Base-by-base conservation (phyloP, 2,888 invertebrate genomes). In the Subacronicta megacephala region DNA sequence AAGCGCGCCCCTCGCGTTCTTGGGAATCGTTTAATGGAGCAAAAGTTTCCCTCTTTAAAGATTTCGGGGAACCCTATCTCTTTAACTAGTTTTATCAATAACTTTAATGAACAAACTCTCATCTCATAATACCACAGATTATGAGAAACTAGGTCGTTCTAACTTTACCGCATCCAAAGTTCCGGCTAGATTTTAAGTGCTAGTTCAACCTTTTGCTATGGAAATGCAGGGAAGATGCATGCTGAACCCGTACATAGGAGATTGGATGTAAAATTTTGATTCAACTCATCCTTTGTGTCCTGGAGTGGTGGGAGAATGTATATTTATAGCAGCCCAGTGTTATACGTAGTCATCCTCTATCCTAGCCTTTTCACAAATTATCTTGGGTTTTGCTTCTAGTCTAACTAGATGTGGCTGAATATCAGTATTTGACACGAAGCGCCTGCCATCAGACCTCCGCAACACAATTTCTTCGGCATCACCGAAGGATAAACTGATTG, bases 181-280 rank as follows among this genome's bases (percentile, higher is more conserved):
- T 50, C 40, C 35, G 47, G 35, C 46, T 38, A 47, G 37, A 61
- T 62, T 71, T 45, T 71, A 63, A 62, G 62, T 71, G 69, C 56
- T 40, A 47, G 62, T 72, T 53, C 51, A 65, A 62, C 59, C 85
- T 77, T 86, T 86, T 87, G 87, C 70, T 80, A 88, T 88, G 88
- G 78, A 81, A 88, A 88, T 88, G 76, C 77, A 63, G 64, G 42
- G 75, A 78, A 83, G 83, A 83, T 81, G 81, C 80, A 78, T 60
- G 63, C 72, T 64, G 70, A 70, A 71, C 65, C 74, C 72, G 67
- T 81, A 82, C 83, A 83, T 79, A 76, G 67, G 57, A 83, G 78
- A 85, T 85, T 80, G 80, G 68, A 86, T 85, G 83, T 85, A 81
- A 87, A 87, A 84, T 84, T 84, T 82, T 83, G 77, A 83, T 84